Base-by-base conservation (phyloP, 2,113 vertebrate genomes). In the Sorex fumeus region DNA sequence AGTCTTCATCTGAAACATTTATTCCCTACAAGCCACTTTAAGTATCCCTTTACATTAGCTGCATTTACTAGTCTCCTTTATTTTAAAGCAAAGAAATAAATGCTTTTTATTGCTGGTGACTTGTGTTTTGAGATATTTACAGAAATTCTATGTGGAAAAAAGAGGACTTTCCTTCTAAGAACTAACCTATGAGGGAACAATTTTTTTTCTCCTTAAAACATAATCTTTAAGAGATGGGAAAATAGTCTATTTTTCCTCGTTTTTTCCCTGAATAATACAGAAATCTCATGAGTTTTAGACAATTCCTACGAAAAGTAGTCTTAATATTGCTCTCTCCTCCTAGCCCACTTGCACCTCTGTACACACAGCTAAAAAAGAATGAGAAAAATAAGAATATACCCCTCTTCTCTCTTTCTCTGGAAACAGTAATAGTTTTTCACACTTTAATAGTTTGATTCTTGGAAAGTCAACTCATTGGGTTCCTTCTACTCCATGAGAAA, bases 351-450 rank as follows among this genome's bases (percentile, higher is more conserved):
- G 25, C 40, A 60, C 69, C 16, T 40, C 40, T 40, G 40, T 40
- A 40, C 40, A 3, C 36, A 34, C 15, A 93, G 6, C 12, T 92
- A 96, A 94, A 94, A 89, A 83, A 94, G 15, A 85, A 3, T 91
- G 83, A 88, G 90, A 96, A 95, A 95, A 81, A 92, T 27, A 78
- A 75, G 69, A 76, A 81, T 34, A 30, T 79, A 50, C 74, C 89
- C 15, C 62, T 45, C 19, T 90, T 67, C 28, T 80, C 76, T 30
- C 70, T 60, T 40, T 93, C 15, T 30, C 75, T 80, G 57, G 71
- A 94, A 97, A 95, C 71, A 94, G 74, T 94, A 86, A 80, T 57
- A 94, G 92, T 95, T 95, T 97, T 87, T 71, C 62, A 83, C 13
- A 64, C 83, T 95, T 77, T 96, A 93, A 82, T 0, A 90, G 75